phyloP scores from a whole-genome alignment of 2,113 vertebrate genomes.

The Orcinus orca region DNA sequence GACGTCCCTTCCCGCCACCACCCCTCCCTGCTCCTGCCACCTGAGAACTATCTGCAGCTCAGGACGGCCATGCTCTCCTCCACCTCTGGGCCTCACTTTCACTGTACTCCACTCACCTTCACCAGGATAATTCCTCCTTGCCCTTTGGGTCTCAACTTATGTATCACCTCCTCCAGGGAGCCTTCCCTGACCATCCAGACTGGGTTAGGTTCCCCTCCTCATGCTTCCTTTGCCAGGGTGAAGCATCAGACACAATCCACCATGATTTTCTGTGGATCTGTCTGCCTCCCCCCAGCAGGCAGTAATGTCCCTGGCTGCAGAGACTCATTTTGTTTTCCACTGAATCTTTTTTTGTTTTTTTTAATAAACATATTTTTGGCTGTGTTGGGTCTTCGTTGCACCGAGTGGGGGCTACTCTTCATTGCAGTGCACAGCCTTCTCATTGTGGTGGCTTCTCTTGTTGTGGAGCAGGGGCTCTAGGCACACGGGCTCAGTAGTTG shows the following conservation, averaged over 20 bases:
- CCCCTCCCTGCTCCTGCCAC: neutral
- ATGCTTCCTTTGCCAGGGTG: neutral
- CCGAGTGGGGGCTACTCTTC: too few species aligned
- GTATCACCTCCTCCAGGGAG: neutral
- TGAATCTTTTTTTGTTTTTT: neutral
- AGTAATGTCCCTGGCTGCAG: neutral
- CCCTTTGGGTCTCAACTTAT: neutral
- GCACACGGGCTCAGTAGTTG: too few species aligned
- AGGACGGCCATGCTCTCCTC: neutral
- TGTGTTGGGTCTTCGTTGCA: too few species aligned
- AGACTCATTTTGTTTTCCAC: neutral
- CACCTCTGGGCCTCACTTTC: neutral
- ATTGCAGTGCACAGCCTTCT: too few species aligned
- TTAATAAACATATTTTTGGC: too few species aligned
- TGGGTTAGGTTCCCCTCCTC: neutral
- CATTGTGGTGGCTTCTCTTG: too few species aligned
- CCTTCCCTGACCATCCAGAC: neutral
- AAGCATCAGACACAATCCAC: neutral
- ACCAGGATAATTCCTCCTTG: neutral
- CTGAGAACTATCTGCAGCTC: neutral
- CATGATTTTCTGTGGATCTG: rapidly evolving
- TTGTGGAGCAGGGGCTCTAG: too few species aligned
- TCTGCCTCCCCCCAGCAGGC: neutral
- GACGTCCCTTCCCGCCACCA: neutral
- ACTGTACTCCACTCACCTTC: neutral